Evolutionary conservation across 2,888 invertebrate genomes (phyloP), one percentile per base, ranked within the genome.

Genomic region (Dolichomitus sp.): DNA sequence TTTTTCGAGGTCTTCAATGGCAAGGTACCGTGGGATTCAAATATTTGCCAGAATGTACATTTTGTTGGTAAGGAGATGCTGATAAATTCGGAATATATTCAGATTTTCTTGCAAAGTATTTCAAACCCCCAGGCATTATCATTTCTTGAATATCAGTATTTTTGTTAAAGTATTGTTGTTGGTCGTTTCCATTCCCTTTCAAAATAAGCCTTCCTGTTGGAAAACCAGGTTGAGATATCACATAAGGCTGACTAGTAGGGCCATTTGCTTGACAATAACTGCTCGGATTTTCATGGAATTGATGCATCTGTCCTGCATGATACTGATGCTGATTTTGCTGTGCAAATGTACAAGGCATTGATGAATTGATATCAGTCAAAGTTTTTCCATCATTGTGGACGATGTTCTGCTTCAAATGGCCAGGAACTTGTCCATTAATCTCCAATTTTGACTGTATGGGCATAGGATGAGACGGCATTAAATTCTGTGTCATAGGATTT

Each of bases 101-200:
- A 0, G 87, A 84, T 75, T 88, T 91, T 40, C 90, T 89, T 3
- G 89, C 91, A 14, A 89, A 84, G 81, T 90, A 92, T 54, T 85
- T 88, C 40, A 91, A 65, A 40, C 92, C 92, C 9, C 91, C 92
- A 57, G 92, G 88, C 1, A 88, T 86, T 48, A 81, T 88, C 1
- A 89, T 81, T 57, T 91, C 90, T 17, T 85, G 87, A 30, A 91
- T 37, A 0, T 85, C 57, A 27, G 12, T 27, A 14, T 61, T 72
- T 61, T 19, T 37, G 11, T 40, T 40, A 40, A 45, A 50, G 72
- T 54, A 52, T 82, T 84, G 63, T 65, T 82, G 63, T 81, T 80
- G 33, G 14, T 23, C 6, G 30, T 57, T 57, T 5, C 11, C 48
- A 6, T 42, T 9, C 14, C 9, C 57, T 65, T 19, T 23, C 42